These are phyloP conservation scores for Henricia sp. DNA, from an alignment of 53 echinoderm and acorn worm species.

Conservation along the genomic window DNA sequence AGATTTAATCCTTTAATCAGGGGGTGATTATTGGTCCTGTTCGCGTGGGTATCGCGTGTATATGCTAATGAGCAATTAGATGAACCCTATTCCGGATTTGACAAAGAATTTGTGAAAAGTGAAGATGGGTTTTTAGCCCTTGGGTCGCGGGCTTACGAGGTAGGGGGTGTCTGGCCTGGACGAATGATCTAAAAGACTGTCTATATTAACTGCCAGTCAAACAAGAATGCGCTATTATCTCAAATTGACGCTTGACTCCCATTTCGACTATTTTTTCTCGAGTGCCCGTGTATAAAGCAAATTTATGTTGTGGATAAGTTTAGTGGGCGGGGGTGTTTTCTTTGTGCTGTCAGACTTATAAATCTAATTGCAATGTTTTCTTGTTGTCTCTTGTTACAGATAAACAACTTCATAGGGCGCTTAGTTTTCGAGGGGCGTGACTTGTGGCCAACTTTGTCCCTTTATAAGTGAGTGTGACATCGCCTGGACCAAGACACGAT, in stretches of 20 bases:
- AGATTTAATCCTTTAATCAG: neutral
- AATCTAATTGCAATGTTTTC: slow-evolving; percentile 29
- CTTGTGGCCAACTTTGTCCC: slow-evolving; percentile 2
- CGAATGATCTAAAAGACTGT: neutral
- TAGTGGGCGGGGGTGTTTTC: neutral
- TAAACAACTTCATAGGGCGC: neutral
- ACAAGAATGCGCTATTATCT: neutral
- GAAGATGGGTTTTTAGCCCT: no score
- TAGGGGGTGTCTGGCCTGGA: neutral
- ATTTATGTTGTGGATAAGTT: neutral
- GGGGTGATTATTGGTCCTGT: slow-evolving; percentile 26
- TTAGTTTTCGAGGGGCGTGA: neutral
- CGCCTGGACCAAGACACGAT: slow-evolving; percentile 5
- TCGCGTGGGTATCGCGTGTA: slow-evolving; percentile 39
- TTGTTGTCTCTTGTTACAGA: neutral
- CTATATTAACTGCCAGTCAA: neutral
- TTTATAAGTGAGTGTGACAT: neutral
- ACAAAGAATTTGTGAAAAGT: neutral
- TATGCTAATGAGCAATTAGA: slow-evolving; percentile 8
- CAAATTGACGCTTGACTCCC: neutral
- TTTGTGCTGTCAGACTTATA: neutral
- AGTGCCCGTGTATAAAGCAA: no score
- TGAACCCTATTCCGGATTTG: slow-evolving; percentile 15
- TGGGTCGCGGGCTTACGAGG: no score
- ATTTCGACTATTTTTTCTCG: neutral